Percentiles rank a stretch among this genome's conserved stretches.
phyloP scores from a whole-genome alignment of 2,797 vertebrate genomes.

The Oophaga sylvatica region DNA sequence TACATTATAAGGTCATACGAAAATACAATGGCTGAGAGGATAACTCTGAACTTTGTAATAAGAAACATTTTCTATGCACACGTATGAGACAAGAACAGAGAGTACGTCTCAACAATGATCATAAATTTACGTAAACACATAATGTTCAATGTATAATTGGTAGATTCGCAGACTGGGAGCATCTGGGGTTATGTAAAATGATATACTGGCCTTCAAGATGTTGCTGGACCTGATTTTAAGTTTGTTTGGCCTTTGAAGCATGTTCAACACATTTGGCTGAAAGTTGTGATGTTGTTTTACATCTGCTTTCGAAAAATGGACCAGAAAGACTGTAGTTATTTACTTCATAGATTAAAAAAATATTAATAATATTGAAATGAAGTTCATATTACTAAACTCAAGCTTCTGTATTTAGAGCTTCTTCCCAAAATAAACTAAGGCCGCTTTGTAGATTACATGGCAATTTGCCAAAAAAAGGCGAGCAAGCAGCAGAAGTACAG shows the following conservation, averaged over 20 bases:
- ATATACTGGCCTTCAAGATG: constrained; percentile 42
- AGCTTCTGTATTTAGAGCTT: background rate
- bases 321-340: constrained; percentile 17
- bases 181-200: constrained; percentile 54
- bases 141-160: background rate
- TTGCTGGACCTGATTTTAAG: constrained; percentile 39
- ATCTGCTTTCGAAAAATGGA: constrained; percentile 38
- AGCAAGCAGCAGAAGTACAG: too few species aligned
- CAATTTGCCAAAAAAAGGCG: background rate
- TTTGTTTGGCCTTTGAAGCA: constrained; percentile 57
- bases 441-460: background rate
- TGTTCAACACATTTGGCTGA: constrained; percentile 51
- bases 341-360: background rate
- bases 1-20: background rate
- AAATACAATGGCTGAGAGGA: background rate
- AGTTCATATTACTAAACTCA: background rate
- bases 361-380: constrained; percentile 2
- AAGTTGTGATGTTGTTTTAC: constrained; percentile 45
- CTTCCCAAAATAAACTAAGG: background rate
- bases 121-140: constrained; percentile 16
- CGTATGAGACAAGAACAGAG: constrained; percentile 25
- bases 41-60: constrained; percentile 5
- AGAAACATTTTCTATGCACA: background rate
- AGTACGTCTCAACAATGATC: background rate
- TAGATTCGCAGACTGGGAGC: constrained; percentile 45